Base-by-base conservation (phyloP, 2,113 vertebrate species). In the Baryphthengus martii region DNA sequence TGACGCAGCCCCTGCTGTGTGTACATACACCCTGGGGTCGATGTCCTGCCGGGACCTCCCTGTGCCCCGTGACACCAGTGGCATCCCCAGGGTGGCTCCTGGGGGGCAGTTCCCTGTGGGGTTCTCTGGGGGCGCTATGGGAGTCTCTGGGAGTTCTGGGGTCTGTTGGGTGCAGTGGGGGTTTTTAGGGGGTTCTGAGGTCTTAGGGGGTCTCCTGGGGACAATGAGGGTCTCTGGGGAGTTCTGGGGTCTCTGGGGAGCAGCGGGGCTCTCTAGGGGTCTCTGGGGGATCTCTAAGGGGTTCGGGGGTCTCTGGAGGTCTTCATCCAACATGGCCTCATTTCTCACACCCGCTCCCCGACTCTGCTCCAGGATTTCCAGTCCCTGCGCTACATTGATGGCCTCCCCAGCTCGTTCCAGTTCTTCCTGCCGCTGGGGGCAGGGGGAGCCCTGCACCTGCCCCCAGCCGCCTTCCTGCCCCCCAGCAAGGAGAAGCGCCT, bases 381-480 rank as follows among this genome's bases (percentile, higher is more conserved):
- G 92, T 98, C 98, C 14, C 96, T 99, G 84, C 98, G 96, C 70
- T 98, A 98, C 56, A 88, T 98, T 17, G 98, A 99, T 2, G 96
- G 98, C 23, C 96, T 98, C 55, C 97, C 98, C 55, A 98, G 98
- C 73, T 99, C 99, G 52, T 99, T 99, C 95, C 99, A 99, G 97
- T 99, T 99, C 96, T 99, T 99, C 91, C 95, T 99, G 94, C 99
- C 99, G 3, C 98, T 99, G 67, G 98, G 98, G 49, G 97, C 98
- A 0, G 98, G 98, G 55, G 97, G 98, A 2, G 98, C 98, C 62
- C 97, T 99, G 95, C 99, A 99, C 94, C 97, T 99, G 96, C 98
- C 99, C 10, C 98, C 99, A 5, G 98, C 99, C 2, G 98, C 99
- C 97, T 99, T 99, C 96, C 98, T 99, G 90, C 97, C 98, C 31